Percentiles rank a stretch among this genome's conserved stretches.
phyloP scores from a whole-genome alignment of 1,140 invertebrate genomes.

The Drosophila simulans region DNA sequence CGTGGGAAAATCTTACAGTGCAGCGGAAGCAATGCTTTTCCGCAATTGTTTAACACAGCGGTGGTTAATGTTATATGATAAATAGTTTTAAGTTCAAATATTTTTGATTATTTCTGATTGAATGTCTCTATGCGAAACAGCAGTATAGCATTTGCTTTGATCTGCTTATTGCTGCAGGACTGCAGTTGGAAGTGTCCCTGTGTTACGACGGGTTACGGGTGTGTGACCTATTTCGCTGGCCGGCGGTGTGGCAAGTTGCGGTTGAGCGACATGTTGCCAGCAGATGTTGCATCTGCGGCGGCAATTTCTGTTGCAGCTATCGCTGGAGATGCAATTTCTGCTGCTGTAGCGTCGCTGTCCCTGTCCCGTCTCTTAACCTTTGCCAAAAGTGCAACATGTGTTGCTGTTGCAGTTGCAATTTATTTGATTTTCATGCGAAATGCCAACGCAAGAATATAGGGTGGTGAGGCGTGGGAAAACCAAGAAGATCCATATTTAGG shows the following conservation, averaged over 20 bases:
- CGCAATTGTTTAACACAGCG: constrained; percentile 3
- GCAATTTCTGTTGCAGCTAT: constrained; percentile 17
- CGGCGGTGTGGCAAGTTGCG: constrained; percentile 12
- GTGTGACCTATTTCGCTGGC: constrained; percentile 1
- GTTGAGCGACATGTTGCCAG: constrained; percentile 60
- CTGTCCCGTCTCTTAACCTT: constrained; percentile 28
- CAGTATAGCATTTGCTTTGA: no score
- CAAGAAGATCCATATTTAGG: not conserved
- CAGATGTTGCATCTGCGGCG: constrained; percentile 48
- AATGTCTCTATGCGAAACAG: no score
- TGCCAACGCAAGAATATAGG: constrained; percentile 37
- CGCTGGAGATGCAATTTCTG: constrained; percentile 15
- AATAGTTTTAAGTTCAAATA: no score
- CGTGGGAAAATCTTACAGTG: constrained; percentile 51
- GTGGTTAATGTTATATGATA: not conserved
- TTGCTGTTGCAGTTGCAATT: constrained; percentile 50
- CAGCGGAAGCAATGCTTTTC: constrained; percentile 28
- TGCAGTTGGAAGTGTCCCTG: not conserved
- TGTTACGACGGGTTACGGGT: no score
- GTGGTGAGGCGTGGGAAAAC: constrained; percentile 30
- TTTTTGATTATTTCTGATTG: no score
- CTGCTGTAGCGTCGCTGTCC: constrained; percentile 1
- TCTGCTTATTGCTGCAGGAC: not conserved
- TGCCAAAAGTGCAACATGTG: constrained; percentile 44
- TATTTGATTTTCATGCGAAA: constrained; percentile 54